Base-by-base conservation (phyloP, 2,113 vertebrate species). In the Carollia perspicillata region DNA sequence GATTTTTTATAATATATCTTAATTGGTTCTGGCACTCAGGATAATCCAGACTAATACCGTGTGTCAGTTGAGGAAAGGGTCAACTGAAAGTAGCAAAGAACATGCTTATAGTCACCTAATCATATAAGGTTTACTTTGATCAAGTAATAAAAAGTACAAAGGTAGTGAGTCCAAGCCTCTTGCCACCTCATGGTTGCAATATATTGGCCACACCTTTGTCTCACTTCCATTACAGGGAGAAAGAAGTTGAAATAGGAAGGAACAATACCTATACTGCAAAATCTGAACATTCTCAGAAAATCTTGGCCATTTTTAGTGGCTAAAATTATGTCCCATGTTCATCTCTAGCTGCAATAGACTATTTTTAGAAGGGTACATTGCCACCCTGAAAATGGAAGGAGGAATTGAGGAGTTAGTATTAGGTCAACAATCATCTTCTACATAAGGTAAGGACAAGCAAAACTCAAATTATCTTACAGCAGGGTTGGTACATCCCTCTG, bases 301-400 rank as follows among this genome's bases (percentile, higher is more conserved):
- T 13, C 11, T 65, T 2, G 22, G 12, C 3, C 14, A 69, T 75
- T 78, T 93, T 40, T 47, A 47, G 40, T 90, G 37, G 37, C 30
- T 72, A 47, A 18, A 18, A 44, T 78, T 44, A 55, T 55, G 23
- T 83, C 75, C 28, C 18, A 58, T 37, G 14, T 20, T 33, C 37
- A n/a, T 47, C 44, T 53, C 40, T 90, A 92, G 17, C 4, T 95
- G 26, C 33, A 65, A 17, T 3, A n/a, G 33, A 69, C 53, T 86
- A 55, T 85, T 94, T 91, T 95, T 83, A 95, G 23, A 22, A 68
- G 51, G 20, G 71, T 47, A 47, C 33, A 66, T 86, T 92, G 60
- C 74, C n/a, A 78, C 7, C 8, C 47, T 75, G 68, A 89, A 89
- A 6, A 83, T 87, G 11, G 9, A 92, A 60, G 77, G 90, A 55